Percentiles rank a stretch among this genome's conserved stretches.
These are phyloP conservation scores for Trypoxylus dichotomus DNA, from an alignment of 1,140 invertebrate genomes.

Conservation along the genomic window DNA sequence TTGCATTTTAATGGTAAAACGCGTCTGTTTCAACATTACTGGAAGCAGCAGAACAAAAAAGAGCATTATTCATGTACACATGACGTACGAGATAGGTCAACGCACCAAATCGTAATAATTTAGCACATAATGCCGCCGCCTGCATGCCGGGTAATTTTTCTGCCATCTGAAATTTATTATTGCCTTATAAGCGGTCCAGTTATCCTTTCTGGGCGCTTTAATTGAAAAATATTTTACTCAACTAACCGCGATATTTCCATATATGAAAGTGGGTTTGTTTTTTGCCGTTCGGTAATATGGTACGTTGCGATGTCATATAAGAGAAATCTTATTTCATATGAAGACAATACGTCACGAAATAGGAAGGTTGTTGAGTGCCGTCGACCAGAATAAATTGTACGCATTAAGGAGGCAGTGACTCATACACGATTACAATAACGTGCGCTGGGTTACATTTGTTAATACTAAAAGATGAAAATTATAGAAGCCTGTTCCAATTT, in stretches of 20 bases:
- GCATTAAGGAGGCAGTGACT: not conserved
- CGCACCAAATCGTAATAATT: conserved; percentile 15
- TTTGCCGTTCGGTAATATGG: not conserved
- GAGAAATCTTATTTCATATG: conserved; percentile 20
- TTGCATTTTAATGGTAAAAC: not conserved
- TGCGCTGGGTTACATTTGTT: no score
- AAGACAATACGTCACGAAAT: conserved; percentile 22
- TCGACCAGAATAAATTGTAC: not conserved
- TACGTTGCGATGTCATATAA: not conserved
- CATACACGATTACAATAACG: not conserved
- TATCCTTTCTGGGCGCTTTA: conserved; percentile 8
- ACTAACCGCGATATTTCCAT: not conserved
- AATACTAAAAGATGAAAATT: no score
- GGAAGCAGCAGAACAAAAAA: not conserved
- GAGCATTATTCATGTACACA: not conserved
- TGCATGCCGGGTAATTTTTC: conserved; percentile 14
- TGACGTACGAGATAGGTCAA: not conserved
- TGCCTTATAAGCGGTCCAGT: conserved; percentile 20
- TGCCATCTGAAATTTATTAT: conserved; percentile 25
- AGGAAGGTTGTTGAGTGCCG: not conserved
- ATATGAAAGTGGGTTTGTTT: conserved; percentile 11
- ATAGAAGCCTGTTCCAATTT: no score
- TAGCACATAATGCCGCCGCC: not conserved
- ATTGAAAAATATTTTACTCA: conserved; percentile 17
- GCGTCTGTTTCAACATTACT: not conserved